Base-by-base conservation (phyloP, 2,888 invertebrate species). In the Diaprepes abbreviatus region DNA sequence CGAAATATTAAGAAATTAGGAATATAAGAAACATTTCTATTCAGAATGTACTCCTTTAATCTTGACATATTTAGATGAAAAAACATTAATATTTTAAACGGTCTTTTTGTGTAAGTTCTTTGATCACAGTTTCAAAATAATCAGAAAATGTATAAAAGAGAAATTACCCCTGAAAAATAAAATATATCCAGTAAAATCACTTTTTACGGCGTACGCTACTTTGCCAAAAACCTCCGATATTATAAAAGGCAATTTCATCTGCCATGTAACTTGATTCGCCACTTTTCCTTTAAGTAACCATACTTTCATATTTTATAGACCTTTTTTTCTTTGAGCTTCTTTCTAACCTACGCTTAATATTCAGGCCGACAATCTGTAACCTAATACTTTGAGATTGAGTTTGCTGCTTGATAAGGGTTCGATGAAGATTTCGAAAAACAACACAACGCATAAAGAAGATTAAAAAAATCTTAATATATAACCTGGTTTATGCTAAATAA, bases 381-480 rank as follows among this genome's bases (percentile, higher is more conserved):
- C 19, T 43, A 43, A 43, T 43, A 43, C 43, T 43, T 43, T 43
- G 43, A 43, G 19, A 43, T 43, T 43, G 43, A 21, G 43, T 43
- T 43, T 43, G 19, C 43, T 21, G 14, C 19, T 43, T 43, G 43
- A 43, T 21, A 43, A 21, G 43, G 43, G 43, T 43, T 43, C 43
- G 19, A 43, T 43, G n/a, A n/a, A 4, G 43, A 43, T 43, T 43
- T 43, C 2, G n/a, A 21, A n/a, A 43, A 43, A 43, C 43, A 43
- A 43, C 19, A 43, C 6, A 1, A 17, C 3, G 6, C 16, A 40
- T 40, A 17, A 43, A 14, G 10, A 0, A 19, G 3, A 43, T 19
- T n/a, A 17, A n/a, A 1, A n/a, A 43, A 1, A n/a, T n/a, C 6
- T 38, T 6, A 12, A 14, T 14, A 6, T 14, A 38, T 38, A 38